Evolutionary conservation across 1,140 invertebrate species (phyloP).

Genomic region (Drosophila eugracilis): DNA sequence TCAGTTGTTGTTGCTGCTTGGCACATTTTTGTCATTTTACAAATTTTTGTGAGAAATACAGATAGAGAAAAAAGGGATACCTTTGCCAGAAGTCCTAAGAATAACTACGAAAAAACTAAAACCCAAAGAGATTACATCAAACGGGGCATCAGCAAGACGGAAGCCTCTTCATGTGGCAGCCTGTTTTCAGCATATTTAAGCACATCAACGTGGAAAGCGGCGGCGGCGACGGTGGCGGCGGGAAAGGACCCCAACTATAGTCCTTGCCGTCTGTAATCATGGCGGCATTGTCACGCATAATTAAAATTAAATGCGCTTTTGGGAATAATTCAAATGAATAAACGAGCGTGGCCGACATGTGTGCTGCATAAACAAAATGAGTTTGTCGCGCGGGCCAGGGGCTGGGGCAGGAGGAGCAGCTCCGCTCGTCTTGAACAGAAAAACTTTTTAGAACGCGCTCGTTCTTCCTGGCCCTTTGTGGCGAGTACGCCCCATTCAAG

Average conservation of each 20-base stretch:
- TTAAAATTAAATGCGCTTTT: constrained; percentile 84
- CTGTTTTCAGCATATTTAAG: constrained; percentile 40
- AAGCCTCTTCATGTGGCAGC: not conserved
- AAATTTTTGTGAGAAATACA: constrained; percentile 3
- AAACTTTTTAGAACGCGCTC: constrained; percentile 32
- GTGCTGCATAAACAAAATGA: constrained; percentile 80
- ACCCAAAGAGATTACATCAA: constrained; percentile 1
- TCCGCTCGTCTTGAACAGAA: constrained; percentile 15
- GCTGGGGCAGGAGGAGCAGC: too few relatives aligned
- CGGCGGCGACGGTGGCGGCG: too few relatives aligned
- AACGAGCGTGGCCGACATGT: constrained; percentile 78
- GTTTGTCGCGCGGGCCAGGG: constrained; percentile 53
- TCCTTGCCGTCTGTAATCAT: constrained; percentile 52
- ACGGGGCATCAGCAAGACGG: constrained; percentile 10
- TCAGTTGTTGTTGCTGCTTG: constrained; percentile 20
- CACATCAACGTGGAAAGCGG: not conserved
- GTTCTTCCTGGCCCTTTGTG: constrained; percentile 3
- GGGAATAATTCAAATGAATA: constrained; percentile 85
- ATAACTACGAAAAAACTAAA: not conserved
- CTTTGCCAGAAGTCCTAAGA: not conserved
- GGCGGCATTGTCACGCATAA: constrained; percentile 80
- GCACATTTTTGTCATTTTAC: constrained; percentile 22
- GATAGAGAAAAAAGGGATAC: too few relatives aligned
- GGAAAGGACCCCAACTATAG: constrained; percentile 20
- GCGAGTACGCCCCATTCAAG: constrained; percentile 33